Evolutionary conservation across 2,113 vertebrate genomes (phyloP).

Genomic region (Ondatra zibethicus): DNA sequence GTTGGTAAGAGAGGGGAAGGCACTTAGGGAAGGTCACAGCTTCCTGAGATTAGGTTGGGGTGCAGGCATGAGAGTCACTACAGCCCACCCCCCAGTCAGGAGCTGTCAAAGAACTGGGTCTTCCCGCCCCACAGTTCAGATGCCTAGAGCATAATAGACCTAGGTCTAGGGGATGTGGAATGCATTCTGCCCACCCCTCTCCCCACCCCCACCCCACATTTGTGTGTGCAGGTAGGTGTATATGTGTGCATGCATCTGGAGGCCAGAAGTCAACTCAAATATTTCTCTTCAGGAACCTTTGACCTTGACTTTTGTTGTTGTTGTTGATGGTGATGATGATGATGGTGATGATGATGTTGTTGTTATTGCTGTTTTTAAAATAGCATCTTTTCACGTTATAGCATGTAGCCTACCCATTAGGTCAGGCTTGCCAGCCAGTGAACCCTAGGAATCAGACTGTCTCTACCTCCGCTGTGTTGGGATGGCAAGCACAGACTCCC

Average conservation of each 20-base stretch:
- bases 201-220: background rate
- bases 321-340: no score
- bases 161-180: accelerated
- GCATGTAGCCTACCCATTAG: background rate
- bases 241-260: background rate
- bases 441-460: background rate
- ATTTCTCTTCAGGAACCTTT: background rate
- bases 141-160: background rate
- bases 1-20: background rate
- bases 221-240: background rate
- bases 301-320: background rate
- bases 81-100: no score
- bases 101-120: background rate
- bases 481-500: no score
- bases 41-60: background rate
- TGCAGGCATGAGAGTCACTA: no score
- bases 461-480: background rate
- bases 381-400: background rate
- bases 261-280: background rate
- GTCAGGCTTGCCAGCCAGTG: background rate
- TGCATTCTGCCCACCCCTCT: background rate
- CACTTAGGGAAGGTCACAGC: background rate
- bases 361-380: background rate
- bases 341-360: background rate
- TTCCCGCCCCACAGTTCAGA: no score